phyloP scores from a whole-genome alignment of 2,797 vertebrate species.

The Aratinga solstitialis region DNA sequence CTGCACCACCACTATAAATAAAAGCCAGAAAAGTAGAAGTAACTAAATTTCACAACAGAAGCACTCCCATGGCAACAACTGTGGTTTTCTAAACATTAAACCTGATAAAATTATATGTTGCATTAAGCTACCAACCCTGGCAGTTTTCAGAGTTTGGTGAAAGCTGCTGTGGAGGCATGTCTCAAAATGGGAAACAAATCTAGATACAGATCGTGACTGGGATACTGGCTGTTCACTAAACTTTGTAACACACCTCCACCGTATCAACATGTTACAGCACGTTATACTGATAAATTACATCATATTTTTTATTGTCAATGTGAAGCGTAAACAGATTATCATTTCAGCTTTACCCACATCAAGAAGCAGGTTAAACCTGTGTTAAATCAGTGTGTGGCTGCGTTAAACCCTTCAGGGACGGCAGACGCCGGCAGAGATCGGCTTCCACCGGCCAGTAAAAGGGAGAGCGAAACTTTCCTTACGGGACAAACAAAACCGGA shows the following conservation, averaged over 20 bases:
- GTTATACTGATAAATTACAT: rapidly evolving
- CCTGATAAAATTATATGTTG: not conserved
- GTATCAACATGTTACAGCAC: rapidly evolving
- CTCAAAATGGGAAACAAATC: not conserved
- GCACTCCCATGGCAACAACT: not conserved
- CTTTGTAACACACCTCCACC: not conserved
- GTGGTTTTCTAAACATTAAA: not conserved
- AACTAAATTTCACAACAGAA: not conserved
- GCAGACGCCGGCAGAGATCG: not conserved
- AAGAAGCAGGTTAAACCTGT: not conserved
- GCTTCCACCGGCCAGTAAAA: not conserved
- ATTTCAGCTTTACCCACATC: not conserved
- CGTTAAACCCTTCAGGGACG: not conserved
- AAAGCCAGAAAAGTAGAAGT: not conserved
- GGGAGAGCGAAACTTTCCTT: not conserved
- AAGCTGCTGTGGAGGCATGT: not conserved
- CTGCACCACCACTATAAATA: rapidly evolving
- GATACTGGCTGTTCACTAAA: rapidly evolving
- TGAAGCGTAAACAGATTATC: rapidly evolving
- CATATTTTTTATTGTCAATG: rapidly evolving
- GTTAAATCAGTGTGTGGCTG: not conserved
- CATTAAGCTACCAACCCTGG: not conserved
- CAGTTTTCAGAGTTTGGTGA: not conserved
- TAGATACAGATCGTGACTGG: rapidly evolving
- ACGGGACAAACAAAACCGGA: not conserved